Evolutionary conservation across 2,888 invertebrate genomes (phyloP), one percentile per base, ranked within the genome.

Genomic region (Gastracanthus pulcherrimus): DNA sequence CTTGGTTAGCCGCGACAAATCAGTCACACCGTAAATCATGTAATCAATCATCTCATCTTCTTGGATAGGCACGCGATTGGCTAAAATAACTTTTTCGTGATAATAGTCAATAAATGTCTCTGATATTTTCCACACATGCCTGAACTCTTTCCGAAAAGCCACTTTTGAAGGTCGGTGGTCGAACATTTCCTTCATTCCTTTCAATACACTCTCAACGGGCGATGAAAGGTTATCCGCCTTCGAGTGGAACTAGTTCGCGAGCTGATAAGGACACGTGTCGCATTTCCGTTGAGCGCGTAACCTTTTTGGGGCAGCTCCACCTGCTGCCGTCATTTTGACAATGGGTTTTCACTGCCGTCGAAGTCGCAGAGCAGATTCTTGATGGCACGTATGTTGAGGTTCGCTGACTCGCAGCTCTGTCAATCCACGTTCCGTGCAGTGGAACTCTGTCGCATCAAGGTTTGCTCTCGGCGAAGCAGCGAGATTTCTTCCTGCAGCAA

Each of bases 191-290:
- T n/a, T n/a, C n/a, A n/a, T n/a, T n/a, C n/a, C n/a, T n/a, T n/a
- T 29, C 70, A 3, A 66, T 76, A n/a, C 82, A 75, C 19, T 26
- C 19, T 11, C 70, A 79, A 58, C 70, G 69, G 1, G 82, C 62
- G 7, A 70, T 66, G 11, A 26, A 45, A n/a, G 64, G 38, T 41
- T 38, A 9, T 84, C 83, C 0, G 84, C 55, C 45, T 83, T 79
- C n/a, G 84, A 86, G 64, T 86, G 81, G 19, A 86, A 83, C 83
- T 83, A 85, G 11, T 83, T 78, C 23, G 75, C 51, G 69, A 45
- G 23, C 83, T 79, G 2, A 86, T 81, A 19, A 85, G 29, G 9
- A 84, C 69, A 41, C 80, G 84, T 11, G 80, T 72, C 9, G 67
- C n/a, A 31, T 82, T 69, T 0, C 85, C 83, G 5, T 82, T 64